Percentiles rank a stretch among this genome's conserved stretches.
Evolutionary conservation across 1,140 invertebrate genomes (phyloP).

Genomic region (Ceratosolen fusciceps): DNA sequence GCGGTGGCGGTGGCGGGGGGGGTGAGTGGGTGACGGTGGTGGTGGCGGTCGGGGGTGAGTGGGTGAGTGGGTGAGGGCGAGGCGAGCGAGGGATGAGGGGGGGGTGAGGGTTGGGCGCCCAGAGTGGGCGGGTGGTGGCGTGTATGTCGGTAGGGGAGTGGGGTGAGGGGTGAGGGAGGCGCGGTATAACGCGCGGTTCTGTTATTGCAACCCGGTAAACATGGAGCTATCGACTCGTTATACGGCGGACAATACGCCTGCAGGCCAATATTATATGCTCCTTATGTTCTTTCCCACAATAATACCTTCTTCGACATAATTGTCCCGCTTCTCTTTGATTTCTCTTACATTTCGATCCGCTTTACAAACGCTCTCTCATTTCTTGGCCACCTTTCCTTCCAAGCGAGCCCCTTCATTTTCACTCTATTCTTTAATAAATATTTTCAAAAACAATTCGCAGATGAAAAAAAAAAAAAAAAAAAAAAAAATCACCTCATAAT

Average conservation of each 20-base stretch:
- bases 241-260: slow-evolving; percentile 40
- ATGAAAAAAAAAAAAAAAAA: no score
- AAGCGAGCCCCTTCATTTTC: no score
- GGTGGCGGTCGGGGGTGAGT: slow-evolving; percentile 44
- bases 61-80: slow-evolving; percentile 45
- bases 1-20: slow-evolving; percentile 7
- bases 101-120: slow-evolving; percentile 38
- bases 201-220: slow-evolving; percentile 64
- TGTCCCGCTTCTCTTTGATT: neutral
- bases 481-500: no score
- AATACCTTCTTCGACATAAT: neutral
- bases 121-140: slow-evolving; percentile 36
- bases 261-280: slow-evolving; percentile 60
- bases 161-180: slow-evolving; percentile 40
- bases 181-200: slow-evolving; percentile 45
- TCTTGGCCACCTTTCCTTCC: no score
- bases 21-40: neutral
- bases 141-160: slow-evolving; percentile 40
- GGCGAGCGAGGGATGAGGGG: neutral
- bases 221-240: slow-evolving; percentile 61
- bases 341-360: no score
- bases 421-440: neutral
- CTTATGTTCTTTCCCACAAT: slow-evolving; percentile 51
- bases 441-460: no score
- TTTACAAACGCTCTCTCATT: no score